phyloP scores from a whole-genome alignment of 2,797 vertebrate genomes.

The Gambusia yucatana region DNA sequence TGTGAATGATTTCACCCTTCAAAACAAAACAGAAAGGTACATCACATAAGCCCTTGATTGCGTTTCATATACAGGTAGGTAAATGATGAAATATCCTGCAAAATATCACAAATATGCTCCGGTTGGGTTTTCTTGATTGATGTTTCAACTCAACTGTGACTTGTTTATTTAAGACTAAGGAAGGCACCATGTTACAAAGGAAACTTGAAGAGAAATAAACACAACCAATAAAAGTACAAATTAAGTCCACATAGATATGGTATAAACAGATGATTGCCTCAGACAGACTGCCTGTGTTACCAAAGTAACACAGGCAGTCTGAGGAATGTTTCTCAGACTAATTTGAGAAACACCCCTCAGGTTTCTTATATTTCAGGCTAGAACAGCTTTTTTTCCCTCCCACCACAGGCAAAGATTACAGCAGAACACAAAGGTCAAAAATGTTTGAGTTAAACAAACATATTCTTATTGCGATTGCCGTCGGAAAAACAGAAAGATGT shows the following conservation, averaged over 20 bases:
- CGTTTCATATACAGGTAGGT: constrained; percentile 60
- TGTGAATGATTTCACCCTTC: constrained; percentile 52
- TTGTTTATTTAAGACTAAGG: constrained; percentile 56
- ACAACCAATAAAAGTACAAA: constrained; percentile 46
- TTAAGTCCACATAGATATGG: constrained; percentile 36
- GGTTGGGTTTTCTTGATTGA: constrained; percentile 40
- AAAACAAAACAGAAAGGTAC: constrained; percentile 52
- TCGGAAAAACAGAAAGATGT: neutral
- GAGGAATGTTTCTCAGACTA: neutral
- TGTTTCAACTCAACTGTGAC: constrained; percentile 40
- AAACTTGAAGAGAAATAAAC: constrained; percentile 28
- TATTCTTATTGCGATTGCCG: neutral
- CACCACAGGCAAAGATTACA: neutral
- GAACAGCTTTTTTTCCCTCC: constrained; percentile 17
- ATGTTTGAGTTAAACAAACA: neutral
- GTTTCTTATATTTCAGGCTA: constrained; percentile 78
- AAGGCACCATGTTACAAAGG: constrained; percentile 27
- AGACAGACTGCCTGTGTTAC: constrained; percentile 22
- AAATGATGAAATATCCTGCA: constrained; percentile 73
- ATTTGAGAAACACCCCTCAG: constrained; percentile 24
- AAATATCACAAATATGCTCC: constrained; percentile 53
- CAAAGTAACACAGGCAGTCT: constrained; percentile 29
- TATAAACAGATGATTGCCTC: constrained; percentile 36
- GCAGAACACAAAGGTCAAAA: neutral
- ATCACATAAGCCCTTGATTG: constrained; percentile 40